These are phyloP conservation scores for Drosophila malerkotliana DNA, from an alignment of 1,140 invertebrate genomes.

Conservation along the genomic window DNA sequence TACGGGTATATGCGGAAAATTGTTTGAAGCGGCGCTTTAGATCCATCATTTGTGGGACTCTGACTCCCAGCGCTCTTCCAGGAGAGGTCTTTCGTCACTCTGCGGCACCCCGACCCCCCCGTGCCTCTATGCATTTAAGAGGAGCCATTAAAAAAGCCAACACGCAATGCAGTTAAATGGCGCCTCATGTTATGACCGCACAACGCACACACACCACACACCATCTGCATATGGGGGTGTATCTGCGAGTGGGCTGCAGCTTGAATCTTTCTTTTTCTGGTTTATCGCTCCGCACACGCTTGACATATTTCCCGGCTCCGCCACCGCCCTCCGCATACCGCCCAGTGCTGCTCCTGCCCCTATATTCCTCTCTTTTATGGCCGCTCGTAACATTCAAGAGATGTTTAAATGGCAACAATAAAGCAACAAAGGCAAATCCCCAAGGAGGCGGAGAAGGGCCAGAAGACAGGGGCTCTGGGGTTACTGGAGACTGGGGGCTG, in stretches of 20 bases:
- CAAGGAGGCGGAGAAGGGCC: neutral
- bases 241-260: neutral
- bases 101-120: neutral
- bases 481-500: neutral
- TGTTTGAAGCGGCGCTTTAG: too few species aligned
- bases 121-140: conserved; percentile 12
- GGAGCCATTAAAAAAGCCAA: conserved; percentile 39
- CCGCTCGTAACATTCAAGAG: conserved; percentile 46
- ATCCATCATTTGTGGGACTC: neutral
- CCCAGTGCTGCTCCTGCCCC: neutral
- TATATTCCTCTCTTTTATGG: conserved; percentile 16
- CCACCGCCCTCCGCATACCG: neutral
- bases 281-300: conserved; percentile 39
- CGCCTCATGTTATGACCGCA: conserved; percentile 47
- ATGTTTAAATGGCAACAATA: conserved; percentile 49
- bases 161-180: conserved; percentile 59
- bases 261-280: neutral
- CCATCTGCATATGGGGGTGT: conserved; percentile 3
- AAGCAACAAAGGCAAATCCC: conserved; percentile 14
- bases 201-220: conserved; percentile 1
- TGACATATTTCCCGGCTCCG: conserved; percentile 28
- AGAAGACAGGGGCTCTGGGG: neutral
- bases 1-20: neutral
- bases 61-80: neutral
- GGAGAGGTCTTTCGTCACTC: neutral